phyloP scores from a whole-genome alignment of 2,113 vertebrate genomes.

The Butorides virescens region DNA sequence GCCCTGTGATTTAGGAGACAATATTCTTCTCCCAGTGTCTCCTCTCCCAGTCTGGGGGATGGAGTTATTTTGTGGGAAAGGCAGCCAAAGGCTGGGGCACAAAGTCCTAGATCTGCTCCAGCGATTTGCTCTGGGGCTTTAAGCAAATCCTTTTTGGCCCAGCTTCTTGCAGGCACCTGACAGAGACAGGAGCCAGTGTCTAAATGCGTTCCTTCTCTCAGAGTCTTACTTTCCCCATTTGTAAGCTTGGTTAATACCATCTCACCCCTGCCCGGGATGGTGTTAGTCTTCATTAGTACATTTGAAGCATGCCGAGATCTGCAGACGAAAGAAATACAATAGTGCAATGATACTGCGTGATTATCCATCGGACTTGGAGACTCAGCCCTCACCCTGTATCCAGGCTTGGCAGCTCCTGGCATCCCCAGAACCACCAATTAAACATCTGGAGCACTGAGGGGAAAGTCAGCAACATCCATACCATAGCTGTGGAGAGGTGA shows the following conservation, averaged over 20 bases:
- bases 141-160: not conserved
- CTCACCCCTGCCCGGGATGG: not conserved
- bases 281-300: not conserved
- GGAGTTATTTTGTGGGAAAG: not conserved
- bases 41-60: not conserved
- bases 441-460: not conserved
- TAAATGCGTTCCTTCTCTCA: not conserved
- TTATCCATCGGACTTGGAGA: not conserved
- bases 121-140: not conserved
- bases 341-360: not conserved
- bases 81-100: not conserved
- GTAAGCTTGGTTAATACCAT: not conserved
- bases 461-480: not conserved
- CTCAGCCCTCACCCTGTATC: not conserved
- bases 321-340: not conserved
- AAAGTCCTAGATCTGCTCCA: not conserved
- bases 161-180: not conserved
- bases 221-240: not conserved
- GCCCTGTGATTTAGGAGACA: not conserved
- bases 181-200: not conserved
- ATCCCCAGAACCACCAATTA: not conserved
- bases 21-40: not conserved
- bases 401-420: not conserved
- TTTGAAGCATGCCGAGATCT: not conserved
- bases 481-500: not conserved